A percentile compares a stretch with the other conserved stretches of the same genome.
These are phyloP conservation scores for Larimichthys polyactis DNA, from an alignment of 2,113 vertebrate genomes.

Conservation along the genomic window DNA sequence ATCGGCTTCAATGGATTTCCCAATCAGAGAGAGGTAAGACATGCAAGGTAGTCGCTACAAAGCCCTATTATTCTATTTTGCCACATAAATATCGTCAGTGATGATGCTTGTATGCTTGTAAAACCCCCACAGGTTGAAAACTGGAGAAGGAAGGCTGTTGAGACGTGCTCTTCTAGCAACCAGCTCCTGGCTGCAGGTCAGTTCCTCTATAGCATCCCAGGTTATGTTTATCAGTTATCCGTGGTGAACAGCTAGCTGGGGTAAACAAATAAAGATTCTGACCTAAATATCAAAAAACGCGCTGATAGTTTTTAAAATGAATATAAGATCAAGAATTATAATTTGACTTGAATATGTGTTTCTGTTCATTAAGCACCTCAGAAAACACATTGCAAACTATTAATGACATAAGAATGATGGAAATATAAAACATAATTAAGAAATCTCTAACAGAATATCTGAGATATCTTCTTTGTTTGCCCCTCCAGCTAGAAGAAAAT, in stretches of 20 bases:
- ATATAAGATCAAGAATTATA: not conserved
- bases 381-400: conserved; percentile 28
- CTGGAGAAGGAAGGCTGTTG: conserved; percentile 88
- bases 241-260: conserved; percentile 70
- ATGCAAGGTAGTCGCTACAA: not conserved
- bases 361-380: conserved; percentile 23
- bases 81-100: not conserved
- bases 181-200: conserved; percentile 89
- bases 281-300: conserved; percentile 32
- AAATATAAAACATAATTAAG: conserved; percentile 34
- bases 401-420: not conserved
- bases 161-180: conserved; percentile 90
- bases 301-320: not conserved
- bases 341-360: conserved; percentile 40
- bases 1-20: conserved; percentile 93
- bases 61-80: not conserved
- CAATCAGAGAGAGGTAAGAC: conserved; percentile 88
- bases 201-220: conserved; percentile 56
- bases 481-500: conserved; percentile 83
- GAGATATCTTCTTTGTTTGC: conserved; percentile 86
- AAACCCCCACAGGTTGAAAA: conserved; percentile 86
- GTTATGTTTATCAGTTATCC: conserved; percentile 14
- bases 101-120: not conserved
- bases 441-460: conserved; percentile 68
- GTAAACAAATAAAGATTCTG: conserved; percentile 84